phyloP scores from a whole-genome alignment of 1,140 invertebrate genomes.

The Pseudachorutes palmiensis region DNA sequence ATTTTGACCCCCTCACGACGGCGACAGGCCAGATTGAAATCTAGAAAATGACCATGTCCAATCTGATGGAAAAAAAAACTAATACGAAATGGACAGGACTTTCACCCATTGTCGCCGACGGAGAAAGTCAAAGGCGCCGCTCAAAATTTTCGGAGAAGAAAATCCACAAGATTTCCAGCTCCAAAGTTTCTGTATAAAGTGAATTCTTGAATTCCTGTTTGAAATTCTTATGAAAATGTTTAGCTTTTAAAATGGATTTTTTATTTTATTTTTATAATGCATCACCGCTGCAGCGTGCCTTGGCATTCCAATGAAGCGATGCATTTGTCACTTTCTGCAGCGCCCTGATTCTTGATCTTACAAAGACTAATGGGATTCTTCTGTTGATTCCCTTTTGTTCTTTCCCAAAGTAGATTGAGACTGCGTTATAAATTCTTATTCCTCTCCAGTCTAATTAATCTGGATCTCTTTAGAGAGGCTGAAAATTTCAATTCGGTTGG shows the following conservation, averaged over 20 bases:
- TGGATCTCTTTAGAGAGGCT: slow-evolving; percentile 8
- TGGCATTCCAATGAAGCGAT: not conserved
- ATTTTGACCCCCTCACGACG: slow-evolving; percentile 4
- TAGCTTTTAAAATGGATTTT: not conserved
- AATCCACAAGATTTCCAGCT: too few species aligned
- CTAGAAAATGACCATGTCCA: too few species aligned
- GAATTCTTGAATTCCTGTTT: not conserved
- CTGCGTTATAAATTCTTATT: slow-evolving; percentile 5
- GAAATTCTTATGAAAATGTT: not conserved
- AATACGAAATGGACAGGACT: too few species aligned
- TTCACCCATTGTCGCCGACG: too few species aligned
- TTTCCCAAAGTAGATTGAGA: too few species aligned
- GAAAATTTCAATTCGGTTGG: not conserved
- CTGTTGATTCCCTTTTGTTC: too few species aligned
- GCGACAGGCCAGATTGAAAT: not conserved
- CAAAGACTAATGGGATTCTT: too few species aligned
- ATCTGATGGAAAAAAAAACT: too few species aligned
- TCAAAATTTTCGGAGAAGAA: too few species aligned
- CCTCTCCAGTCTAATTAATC: slow-evolving; percentile 7
- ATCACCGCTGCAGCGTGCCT: not conserved
- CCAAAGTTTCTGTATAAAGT: too few species aligned
- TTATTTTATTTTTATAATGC: not conserved
- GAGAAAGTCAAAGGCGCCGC: too few species aligned
- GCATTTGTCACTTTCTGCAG: not conserved
- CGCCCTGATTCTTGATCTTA: too few species aligned